Percentiles rank a stretch among this genome's conserved stretches.
Conservation (phyloP, 2,113 vertebrate genomes). For the Australoheros scitulus region DNA sequence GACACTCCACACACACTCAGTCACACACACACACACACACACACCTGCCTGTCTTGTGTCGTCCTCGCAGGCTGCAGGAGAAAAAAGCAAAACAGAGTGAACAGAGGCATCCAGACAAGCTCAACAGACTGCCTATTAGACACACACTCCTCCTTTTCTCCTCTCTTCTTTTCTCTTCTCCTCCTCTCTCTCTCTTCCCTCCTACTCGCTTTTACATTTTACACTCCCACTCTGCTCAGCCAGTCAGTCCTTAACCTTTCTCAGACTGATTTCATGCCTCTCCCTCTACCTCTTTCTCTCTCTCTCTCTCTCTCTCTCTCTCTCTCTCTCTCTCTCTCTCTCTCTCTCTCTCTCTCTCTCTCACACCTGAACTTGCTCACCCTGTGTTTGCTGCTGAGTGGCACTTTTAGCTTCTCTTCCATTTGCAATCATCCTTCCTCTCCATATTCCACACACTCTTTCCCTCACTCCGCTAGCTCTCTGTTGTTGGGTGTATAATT, state of each 20-base stretch:
- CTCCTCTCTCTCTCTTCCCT: constrained; percentile 63
- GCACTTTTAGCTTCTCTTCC: constrained; percentile 63
- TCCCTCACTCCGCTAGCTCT: constrained; percentile 37
- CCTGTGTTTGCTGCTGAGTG: constrained; percentile 52
- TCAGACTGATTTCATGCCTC: constrained; percentile 67
- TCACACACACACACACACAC: background rate
- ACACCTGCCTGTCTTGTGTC: constrained; percentile 59
- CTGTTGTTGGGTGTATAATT: constrained; percentile 72
- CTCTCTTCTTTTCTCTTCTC: constrained; percentile 37
- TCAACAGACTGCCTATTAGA: constrained; percentile 66
- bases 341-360: constrained; percentile 39
- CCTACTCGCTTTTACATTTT: constrained; percentile 72
- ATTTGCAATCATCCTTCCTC: constrained; percentile 64
- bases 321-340: constrained; percentile 12
- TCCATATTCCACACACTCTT: constrained; percentile 51
- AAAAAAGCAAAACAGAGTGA: constrained; percentile 39
- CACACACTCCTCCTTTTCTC: constrained; percentile 57
- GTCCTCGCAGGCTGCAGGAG: constrained; percentile 54
- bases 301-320: constrained; percentile 31
- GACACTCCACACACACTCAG: constrained; percentile 9
- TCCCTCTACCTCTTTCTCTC: constrained; percentile 20
- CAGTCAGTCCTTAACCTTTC: constrained; percentile 73
- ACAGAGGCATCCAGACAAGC: constrained; percentile 66
- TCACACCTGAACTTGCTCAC: constrained; percentile 63
- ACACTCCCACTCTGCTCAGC: constrained; percentile 73